Percentiles rank a stretch among this genome's conserved stretches.
phyloP scores from a whole-genome alignment of 92 coral and sea anemone species.

The Paramuricea clavata region DNA sequence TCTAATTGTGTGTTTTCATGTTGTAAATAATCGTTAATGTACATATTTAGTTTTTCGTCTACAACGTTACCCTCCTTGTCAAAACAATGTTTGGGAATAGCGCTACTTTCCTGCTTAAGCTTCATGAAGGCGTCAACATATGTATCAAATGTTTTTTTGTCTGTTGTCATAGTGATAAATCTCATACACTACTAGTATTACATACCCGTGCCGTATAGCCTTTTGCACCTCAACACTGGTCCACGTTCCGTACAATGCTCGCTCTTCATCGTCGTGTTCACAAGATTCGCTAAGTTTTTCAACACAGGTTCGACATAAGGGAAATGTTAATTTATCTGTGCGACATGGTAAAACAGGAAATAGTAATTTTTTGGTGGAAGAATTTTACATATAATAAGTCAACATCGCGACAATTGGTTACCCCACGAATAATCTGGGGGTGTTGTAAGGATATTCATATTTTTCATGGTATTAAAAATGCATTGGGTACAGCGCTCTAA shows the following conservation, averaged over 20 bases:
- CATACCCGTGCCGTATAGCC: conserved; percentile 17
- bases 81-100: conserved; percentile 5
- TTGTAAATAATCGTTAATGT: conserved; percentile 8
- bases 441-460: neutral
- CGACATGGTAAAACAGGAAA: conserved; percentile 27
- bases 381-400: neutral
- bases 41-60: neutral
- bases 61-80: conserved; percentile 25
- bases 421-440: conserved; percentile 10
- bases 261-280: conserved; percentile 1
- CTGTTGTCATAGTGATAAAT: no score
- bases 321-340: conserved; percentile 6
- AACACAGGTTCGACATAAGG: conserved; percentile 14
- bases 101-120: no score
- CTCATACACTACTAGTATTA: neutral
- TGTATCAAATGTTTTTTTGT: no score
- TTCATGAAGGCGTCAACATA: no score
- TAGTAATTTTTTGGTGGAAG: neutral
- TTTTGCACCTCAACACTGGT: neutral
- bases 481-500: no score
- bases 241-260: conserved; percentile 15
- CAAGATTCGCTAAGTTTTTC: conserved; percentile 23
- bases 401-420: conserved; percentile 11
- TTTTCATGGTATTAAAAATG: neutral
- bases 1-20: conserved; percentile 19